Evolutionary conservation across 2,797 vertebrate species (phyloP), one percentile per base, ranked within the genome.

Genomic region (Sandelia bainsii): DNA sequence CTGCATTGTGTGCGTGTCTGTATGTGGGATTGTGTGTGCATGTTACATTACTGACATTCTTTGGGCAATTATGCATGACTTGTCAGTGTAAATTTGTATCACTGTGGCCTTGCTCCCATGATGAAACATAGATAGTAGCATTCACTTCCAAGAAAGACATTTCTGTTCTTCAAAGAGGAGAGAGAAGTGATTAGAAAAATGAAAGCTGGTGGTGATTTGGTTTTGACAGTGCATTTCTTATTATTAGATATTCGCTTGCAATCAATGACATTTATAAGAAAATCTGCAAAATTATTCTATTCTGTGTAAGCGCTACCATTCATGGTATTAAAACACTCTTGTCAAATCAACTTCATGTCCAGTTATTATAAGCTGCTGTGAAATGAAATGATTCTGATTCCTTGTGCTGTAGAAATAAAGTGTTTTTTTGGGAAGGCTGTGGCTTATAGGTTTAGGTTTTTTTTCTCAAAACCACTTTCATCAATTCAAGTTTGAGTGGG

Each of bases 21-120:
- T 67, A 58, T 60, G 62, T 40, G 48, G 7, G 37, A 29, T 48
- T 57, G 49, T 49, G 59, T 62, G 61, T 27, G 52, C 25, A 49
- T 56, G 77, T 62, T 72, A 73, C 8, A 5, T 68, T 81, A 53
- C 73, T 60, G 69, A 89, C 79, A 84, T 81, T 88, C 81, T 88
- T 89, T 82, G 60, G 72, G 67, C 84, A 90, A 87, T 91, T 83
- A 73, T 73, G 76, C 79, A 60, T 73, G 75, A 86, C 75, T 83
- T 88, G 89, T 91, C 90, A 83, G 52, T 69, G 72, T 40, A 49
- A 42, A 77, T 92, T 89, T 84, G 59, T 75, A 70, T 91, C 80
- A 86, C 37, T 76, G 63, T 52, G 51, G 76, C 72, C 73, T 79
- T 62, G 51, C 60, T 86, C 83, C 88, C 75, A 69, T 67, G 72